Conservation (phyloP, 2,888 invertebrate genomes). For the Caenorhabditis sp. region DNA sequence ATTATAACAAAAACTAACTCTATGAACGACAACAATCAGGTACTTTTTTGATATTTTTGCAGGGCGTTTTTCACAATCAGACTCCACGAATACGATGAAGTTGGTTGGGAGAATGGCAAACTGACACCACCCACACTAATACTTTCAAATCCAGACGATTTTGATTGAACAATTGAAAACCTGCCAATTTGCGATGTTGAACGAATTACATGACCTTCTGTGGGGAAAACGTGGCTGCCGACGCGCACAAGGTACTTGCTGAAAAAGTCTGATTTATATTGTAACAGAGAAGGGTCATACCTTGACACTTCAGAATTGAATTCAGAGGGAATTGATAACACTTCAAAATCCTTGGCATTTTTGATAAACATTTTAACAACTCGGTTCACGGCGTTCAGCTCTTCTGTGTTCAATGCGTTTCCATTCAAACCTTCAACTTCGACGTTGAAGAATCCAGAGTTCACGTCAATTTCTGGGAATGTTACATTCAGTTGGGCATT, state of each 20-base stretch:
- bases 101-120: conserved; percentile 17
- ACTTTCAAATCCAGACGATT: not conserved
- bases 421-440: conserved; percentile 25
- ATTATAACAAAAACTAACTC: conserved; percentile 11
- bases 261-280: not conserved
- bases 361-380: conserved; percentile 18
- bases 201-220: conserved; percentile 25
- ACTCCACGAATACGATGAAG: conserved; percentile 36
- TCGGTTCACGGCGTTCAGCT: conserved; percentile 18
- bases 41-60: conserved; percentile 13
- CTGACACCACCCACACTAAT: conserved; percentile 31
- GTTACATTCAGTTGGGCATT: conserved; percentile 6
- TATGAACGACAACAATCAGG: not conserved
- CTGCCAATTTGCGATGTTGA: conserved; percentile 36
- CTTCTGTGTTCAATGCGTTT: conserved; percentile 21
- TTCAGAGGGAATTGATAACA: not conserved
- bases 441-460: conserved; percentile 28
- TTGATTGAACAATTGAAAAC: conserved; percentile 23
- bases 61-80: conserved; percentile 31
- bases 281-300: not conserved
- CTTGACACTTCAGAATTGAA: not conserved
- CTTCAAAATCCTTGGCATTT: not conserved
- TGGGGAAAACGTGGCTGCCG: conserved; percentile 18
- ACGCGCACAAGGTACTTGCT: conserved; percentile 19
- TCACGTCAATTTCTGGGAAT: conserved; percentile 5